phyloP scores from a whole-genome alignment of 1,140 invertebrate genomes.

The Brachionus koreanus region DNA sequence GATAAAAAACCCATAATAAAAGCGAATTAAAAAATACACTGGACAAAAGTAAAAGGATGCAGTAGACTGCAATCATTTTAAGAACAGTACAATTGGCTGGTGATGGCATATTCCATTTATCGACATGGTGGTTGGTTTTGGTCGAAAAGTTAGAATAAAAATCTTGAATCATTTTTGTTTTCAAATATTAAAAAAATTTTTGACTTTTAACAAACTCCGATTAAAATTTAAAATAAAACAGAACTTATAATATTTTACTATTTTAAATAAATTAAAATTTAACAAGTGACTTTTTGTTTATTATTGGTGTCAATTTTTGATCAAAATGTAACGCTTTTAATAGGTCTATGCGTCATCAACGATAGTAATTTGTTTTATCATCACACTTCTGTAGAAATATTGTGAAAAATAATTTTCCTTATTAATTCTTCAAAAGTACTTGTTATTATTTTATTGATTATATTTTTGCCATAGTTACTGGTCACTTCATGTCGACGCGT shows the following conservation, averaged over 20 bases:
- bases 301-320: background rate
- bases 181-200: background rate
- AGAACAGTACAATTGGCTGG: slow-evolving; percentile 4
- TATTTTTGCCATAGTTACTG: background rate
- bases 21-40: slow-evolving; percentile 19
- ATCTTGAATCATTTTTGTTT: background rate
- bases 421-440: background rate
- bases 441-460: background rate
- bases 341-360: background rate
- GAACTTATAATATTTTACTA: slow-evolving; percentile 2
- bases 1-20: background rate
- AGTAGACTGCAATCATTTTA: slow-evolving; percentile 6
- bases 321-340: background rate
- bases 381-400: background rate
- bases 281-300: background rate
- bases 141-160: background rate
- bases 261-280: slow-evolving; percentile 2
- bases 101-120: slow-evolving; percentile 12
- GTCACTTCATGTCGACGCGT: no score
- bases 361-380: background rate
- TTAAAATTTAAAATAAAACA: background rate
- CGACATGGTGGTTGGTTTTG: background rate
- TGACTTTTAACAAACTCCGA: background rate
- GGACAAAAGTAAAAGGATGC: background rate
- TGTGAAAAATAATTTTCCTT: background rate